A percentile compares a stretch with the other conserved stretches of the same genome.
phyloP scores from a whole-genome alignment of 2,888 invertebrate species.

The Latrodectus elegans region DNA sequence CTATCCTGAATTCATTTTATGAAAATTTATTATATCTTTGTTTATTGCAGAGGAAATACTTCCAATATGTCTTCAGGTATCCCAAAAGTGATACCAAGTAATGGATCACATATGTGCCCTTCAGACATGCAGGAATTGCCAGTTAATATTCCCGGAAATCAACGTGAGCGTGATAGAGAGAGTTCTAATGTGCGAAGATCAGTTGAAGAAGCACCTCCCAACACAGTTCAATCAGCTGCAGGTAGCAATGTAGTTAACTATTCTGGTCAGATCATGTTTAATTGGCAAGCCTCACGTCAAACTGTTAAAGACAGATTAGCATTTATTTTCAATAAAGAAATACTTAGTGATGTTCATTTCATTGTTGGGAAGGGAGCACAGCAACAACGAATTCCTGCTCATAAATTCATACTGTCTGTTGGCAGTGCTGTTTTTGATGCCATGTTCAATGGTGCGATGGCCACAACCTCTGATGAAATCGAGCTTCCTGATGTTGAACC shows the following conservation, averaged over 20 bases:
- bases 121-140: constrained; percentile 60
- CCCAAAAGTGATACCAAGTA: constrained; percentile 49
- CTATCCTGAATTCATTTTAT: too few species aligned
- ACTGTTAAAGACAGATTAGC: constrained; percentile 85
- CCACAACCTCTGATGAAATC: constrained; percentile 82
- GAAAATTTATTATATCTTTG: too few species aligned
- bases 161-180: constrained; percentile 65
- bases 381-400: constrained; percentile 84
- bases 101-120: constrained; percentile 51
- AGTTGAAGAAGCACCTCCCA: constrained; percentile 28
- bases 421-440: constrained; percentile 91
- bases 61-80: constrained; percentile 61
- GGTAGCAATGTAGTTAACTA: constrained; percentile 44
- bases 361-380: constrained; percentile 83
- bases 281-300: constrained; percentile 82
- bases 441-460: constrained; percentile 87
- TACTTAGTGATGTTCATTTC: constrained; percentile 84
- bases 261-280: constrained; percentile 65
- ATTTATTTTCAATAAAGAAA: constrained; percentile 81
- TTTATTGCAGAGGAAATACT: not conserved
- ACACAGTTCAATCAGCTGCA: not conserved
- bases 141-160: constrained; percentile 68
- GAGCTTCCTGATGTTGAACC: constrained; percentile 90
- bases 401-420: constrained; percentile 85
- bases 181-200: constrained; percentile 35